Evolutionary conservation across 2,888 invertebrate species (phyloP), one percentile per base, ranked within the genome.

Genomic region (Hyles lineata): DNA sequence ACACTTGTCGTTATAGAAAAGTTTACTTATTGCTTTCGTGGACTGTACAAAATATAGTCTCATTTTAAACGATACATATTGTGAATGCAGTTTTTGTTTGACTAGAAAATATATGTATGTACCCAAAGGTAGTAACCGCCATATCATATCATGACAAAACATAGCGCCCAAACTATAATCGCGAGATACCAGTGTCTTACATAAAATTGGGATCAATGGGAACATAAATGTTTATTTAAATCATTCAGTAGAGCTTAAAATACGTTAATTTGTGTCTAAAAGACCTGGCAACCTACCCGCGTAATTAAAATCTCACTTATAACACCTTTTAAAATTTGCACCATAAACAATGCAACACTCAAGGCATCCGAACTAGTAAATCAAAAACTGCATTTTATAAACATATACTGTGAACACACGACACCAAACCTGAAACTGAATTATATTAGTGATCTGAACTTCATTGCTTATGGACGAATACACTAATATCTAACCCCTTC

Each of bases 401-500:
- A 43, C 21, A 59, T 58, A 58, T 32, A 59, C 21, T 70, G 29
- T 70, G 32, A 70, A 70, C 32, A 35, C 58, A 62, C 60, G 60
- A 71, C 71, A 71, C 62, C 52, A 71, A 71, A 50, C 25, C 61
- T 23, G 25, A 61, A 43, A 61, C 25, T 25, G 8, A 29, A 55
- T 70, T 32, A 52, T 58, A 59, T 55, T n/a, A 55, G 6, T 61
- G 25, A 50, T 61, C 55, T 58, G 52, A 70, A 58, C 21, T 58
- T 70, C 70, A 70, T 55, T 70, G 67, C 67, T 67, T 67, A 43
- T 67, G 67, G 67, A 67, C 67, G 67, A 67, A 67, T 67, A 67
- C 67, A 67, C 67, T 67, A 67, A 50, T 43, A 43, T 17, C 67
- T 67, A 67, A 67, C 70, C 29, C 67, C 67, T 67, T 67, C 67